phyloP scores from a whole-genome alignment of 2,888 invertebrate species.

The Octodonta nipae region DNA sequence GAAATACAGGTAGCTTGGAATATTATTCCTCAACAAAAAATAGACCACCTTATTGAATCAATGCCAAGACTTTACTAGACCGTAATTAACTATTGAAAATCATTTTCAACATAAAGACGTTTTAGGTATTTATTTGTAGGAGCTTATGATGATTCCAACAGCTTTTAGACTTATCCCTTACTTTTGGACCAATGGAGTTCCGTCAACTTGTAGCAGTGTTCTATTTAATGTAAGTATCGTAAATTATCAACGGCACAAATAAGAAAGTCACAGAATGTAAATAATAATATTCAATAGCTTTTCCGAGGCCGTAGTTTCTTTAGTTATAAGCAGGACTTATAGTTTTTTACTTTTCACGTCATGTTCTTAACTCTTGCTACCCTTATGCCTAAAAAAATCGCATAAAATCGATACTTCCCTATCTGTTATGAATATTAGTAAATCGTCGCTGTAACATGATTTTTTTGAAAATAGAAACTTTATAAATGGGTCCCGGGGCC shows the following conservation, averaged over 20 bases:
- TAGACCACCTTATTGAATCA: too few relatives aligned
- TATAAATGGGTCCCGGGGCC: background rate
- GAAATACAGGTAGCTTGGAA: too few relatives aligned
- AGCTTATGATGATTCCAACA: constrained; percentile 1
- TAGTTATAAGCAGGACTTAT: background rate
- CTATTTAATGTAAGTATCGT: constrained; percentile 1
- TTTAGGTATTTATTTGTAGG: background rate
- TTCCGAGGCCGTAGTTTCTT: background rate
- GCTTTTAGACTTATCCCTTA: background rate
- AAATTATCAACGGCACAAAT: constrained; percentile 1
- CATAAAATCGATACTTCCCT: background rate
- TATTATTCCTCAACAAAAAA: too few relatives aligned
- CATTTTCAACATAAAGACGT: background rate
- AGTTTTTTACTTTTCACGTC: constrained; percentile 1
- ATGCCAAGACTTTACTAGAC: too few relatives aligned
- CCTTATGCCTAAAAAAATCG: background rate
- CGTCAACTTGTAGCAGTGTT: background rate
- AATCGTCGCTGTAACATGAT: constrained; percentile 1
- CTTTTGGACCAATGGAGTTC: background rate
- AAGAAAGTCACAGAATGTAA: background rate
- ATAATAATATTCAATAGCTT: background rate
- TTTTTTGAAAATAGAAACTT: background rate
- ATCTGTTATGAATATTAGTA: background rate
- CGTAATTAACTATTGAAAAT: background rate
- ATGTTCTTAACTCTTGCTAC: constrained; percentile 1